Evolutionary conservation across 1,140 invertebrate genomes (phyloP), one percentile per base, ranked within the genome.

Genomic region (Cherax quadricarinatus): DNA sequence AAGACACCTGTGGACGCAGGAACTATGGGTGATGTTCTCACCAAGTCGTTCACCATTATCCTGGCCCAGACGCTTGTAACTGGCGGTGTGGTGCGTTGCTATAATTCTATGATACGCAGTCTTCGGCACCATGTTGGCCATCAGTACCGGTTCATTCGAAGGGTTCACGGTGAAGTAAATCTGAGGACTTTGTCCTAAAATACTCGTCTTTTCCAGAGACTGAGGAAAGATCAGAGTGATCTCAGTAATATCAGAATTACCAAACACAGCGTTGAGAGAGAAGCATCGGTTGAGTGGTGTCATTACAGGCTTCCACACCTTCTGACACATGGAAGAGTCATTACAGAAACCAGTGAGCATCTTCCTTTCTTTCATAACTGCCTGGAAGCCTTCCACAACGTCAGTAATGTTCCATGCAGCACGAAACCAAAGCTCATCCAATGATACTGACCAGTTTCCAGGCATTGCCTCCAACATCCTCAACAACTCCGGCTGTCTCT

Each of bases 331-430:
- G 24, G 84, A 24, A 4, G 10, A 62, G 66, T 30, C 24, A 18
- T 24, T 66, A 73, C 84, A 86, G n/a, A 86, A 41, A 4, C 18
- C 9, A 21, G 62, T 86, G 24, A 49, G 4, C 48, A 21, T 70
- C 49, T 73, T 48, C 16, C 48, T 48, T 7, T 86, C 84, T 18
- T 49, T 73, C 7, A 5, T 41, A 18, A 53, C 12, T 14, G 70
- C 84, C 24, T 6, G 6, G 60, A 86, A 86, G 4, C 24, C 84
- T 75, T 86, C 84, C 24, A 86, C 21, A 3, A 86, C 66, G 30
- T 86, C 84, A 3, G 84, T 73, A 24, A 86, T 75, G 41, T 86
- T 86, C 84, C 84, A 86, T 48, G 62, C 70, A 48, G 84, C 84
- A 16, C 24, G 57, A 1, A 21, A 18, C 84, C 84, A 86, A 10